A percentile compares a stretch with the other conserved stretches of the same genome.
Conservation (phyloP, 2,797 vertebrate genomes). For the Sebastes elongatus region DNA sequence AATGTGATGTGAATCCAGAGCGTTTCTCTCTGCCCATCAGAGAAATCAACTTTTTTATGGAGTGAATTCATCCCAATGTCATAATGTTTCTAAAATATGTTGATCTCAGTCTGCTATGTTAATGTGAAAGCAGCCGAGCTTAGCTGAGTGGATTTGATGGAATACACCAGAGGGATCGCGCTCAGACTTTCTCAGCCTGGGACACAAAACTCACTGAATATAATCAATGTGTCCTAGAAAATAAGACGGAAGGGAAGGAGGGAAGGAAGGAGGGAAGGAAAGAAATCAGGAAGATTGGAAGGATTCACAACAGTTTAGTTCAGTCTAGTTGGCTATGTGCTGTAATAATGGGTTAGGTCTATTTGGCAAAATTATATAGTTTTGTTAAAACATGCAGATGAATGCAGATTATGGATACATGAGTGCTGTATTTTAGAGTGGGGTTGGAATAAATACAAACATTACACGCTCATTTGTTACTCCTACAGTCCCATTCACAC, state of each 20-base stretch:
- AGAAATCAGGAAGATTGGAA: background rate
- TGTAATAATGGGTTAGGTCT: background rate
- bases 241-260: slow-evolving; percentile 15
- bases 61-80: slow-evolving; percentile 58
- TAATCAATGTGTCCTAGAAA: slow-evolving; percentile 48
- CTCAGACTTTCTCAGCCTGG: slow-evolving; percentile 25
- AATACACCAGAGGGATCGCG: slow-evolving; percentile 44
- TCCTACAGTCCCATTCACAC: too few species aligned
- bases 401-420: background rate
- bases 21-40: slow-evolving; percentile 50
- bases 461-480: too few species aligned
- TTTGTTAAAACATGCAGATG: slow-evolving; percentile 10
- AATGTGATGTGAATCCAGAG: slow-evolving; percentile 41
- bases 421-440: background rate
- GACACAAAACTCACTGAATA: slow-evolving; percentile 50
- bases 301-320: background rate
- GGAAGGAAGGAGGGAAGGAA: background rate
- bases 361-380: background rate
- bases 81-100: slow-evolving; percentile 67
- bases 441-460: background rate
- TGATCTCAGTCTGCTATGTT: slow-evolving; percentile 64
- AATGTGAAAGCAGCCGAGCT: slow-evolving; percentile 64
- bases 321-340: background rate
- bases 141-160: slow-evolving; percentile 68
- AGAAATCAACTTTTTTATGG: slow-evolving; percentile 73